These are phyloP conservation scores for Hecatera dysodea DNA, from an alignment of 2,888 invertebrate genomes.

Conservation along the genomic window DNA sequence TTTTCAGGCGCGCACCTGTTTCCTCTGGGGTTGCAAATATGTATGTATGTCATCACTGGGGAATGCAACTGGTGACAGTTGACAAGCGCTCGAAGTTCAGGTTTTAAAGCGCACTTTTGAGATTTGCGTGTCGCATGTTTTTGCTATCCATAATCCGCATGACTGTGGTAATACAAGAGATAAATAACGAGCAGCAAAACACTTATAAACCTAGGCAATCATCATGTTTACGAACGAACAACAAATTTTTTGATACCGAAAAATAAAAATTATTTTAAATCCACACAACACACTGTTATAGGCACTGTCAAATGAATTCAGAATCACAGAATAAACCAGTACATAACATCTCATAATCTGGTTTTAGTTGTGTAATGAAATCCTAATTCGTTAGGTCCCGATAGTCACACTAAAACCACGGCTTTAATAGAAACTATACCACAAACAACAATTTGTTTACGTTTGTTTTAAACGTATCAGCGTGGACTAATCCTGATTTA, in stretches of 20 bases:
- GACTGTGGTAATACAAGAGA: too few relatives aligned
- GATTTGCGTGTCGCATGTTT: neutral
- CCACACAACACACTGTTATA: too few relatives aligned
- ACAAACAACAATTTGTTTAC: conserved; percentile 61
- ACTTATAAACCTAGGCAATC: neutral
- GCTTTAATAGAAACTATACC: conserved; percentile 59
- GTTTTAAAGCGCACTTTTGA: conserved; percentile 15
- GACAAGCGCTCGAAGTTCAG: conserved; percentile 19
- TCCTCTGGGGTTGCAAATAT: conserved; percentile 62
- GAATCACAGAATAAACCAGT: conserved; percentile 11
- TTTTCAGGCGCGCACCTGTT: conserved; percentile 61
- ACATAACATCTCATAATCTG: conserved; percentile 11
- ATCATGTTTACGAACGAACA: too few relatives aligned
- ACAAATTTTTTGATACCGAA: too few relatives aligned
- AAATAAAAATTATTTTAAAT: too few relatives aligned
- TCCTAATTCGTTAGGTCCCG: conserved; percentile 23
- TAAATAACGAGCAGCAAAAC: neutral
- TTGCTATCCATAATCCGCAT: too few relatives aligned
- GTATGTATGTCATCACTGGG: conserved; percentile 53
- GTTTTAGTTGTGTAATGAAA: conserved; percentile 30
- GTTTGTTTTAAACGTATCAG: conserved; percentile 63
- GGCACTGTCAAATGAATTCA: conserved; percentile 5
- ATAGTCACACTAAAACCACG: conserved; percentile 37
- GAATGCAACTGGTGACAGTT: conserved; percentile 44
- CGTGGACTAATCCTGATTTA: conserved; percentile 67